A percentile compares a stretch with the other conserved stretches of the same genome.
Evolutionary conservation across 2,888 invertebrate genomes (phyloP).

Genomic region (Malacosoma neustria): DNA sequence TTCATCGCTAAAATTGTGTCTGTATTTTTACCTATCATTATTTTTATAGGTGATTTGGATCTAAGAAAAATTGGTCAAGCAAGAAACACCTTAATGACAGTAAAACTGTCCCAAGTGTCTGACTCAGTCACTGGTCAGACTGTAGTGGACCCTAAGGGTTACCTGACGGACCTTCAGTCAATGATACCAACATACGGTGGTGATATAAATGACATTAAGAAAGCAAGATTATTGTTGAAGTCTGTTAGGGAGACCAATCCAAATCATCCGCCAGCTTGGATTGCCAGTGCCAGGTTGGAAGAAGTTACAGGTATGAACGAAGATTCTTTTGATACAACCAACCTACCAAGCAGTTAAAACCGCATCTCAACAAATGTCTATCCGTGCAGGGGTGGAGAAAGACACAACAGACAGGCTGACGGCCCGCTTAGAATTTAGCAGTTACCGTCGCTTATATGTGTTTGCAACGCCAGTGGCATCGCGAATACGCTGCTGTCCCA

Average conservation of each 20-base stretch:
- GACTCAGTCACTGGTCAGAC: constrained; percentile 99
- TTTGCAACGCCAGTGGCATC: too few relatives aligned
- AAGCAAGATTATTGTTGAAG: constrained; percentile 94
- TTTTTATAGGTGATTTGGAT: constrained; percentile 86
- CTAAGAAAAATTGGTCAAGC: constrained; percentile 99
- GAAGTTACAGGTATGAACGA: constrained; percentile 97
- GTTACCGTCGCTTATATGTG: too few relatives aligned
- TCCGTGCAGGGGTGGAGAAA: too few relatives aligned
- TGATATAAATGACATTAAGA: constrained; percentile 98
- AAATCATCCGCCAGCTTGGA: constrained; percentile 99
- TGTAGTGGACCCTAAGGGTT: constrained; percentile 99
- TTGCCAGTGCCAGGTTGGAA: constrained; percentile 97
- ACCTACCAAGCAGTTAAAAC: too few relatives aligned
- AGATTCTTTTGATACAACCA: too few relatives aligned
- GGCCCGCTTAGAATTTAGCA: too few relatives aligned
- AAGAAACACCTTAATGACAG: constrained; percentile 98
- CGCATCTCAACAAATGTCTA: too few relatives aligned
- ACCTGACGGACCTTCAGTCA: constrained; percentile 98
- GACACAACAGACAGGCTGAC: too few relatives aligned
- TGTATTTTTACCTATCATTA: constrained; percentile 1
- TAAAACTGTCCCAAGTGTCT: constrained; percentile 96
- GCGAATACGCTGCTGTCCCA: too few relatives aligned
- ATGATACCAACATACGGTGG: constrained; percentile 99
- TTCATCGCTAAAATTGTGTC: too few relatives aligned
- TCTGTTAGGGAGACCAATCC: constrained; percentile 98